A percentile compares a stretch with the other conserved stretches of the same genome.
phyloP scores from a whole-genome alignment of 1,140 invertebrate species.

The Drosophila busckii region DNA sequence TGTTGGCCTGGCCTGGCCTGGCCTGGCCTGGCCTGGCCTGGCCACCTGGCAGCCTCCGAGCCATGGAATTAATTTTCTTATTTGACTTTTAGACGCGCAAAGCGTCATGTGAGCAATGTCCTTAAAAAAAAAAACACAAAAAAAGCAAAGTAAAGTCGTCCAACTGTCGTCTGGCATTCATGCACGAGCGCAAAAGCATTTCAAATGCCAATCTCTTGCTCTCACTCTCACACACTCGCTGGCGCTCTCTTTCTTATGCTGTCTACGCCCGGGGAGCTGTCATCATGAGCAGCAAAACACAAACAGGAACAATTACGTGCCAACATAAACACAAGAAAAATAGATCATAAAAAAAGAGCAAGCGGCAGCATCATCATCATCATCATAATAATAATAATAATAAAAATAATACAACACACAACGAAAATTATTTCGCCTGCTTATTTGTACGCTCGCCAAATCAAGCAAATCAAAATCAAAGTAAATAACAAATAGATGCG shows the following conservation, averaged over 20 bases:
- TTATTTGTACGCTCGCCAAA: slow-evolving; percentile 33
- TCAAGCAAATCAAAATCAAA: slow-evolving; percentile 63
- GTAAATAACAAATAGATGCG: slow-evolving; percentile 34
- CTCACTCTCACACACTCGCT: not conserved
- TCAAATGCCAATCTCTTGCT: slow-evolving; percentile 27
- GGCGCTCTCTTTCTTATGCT: slow-evolving; percentile 2
- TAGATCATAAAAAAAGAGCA: slow-evolving; percentile 1
- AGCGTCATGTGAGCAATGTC: slow-evolving; percentile 28
- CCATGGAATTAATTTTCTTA: slow-evolving; percentile 68
- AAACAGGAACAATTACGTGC: slow-evolving; percentile 51
- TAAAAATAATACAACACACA: slow-evolving; percentile 7
- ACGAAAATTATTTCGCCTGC: slow-evolving; percentile 28
- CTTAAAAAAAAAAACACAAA: no score
- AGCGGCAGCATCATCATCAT: not conserved
- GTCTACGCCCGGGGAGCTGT: slow-evolving; percentile 33
- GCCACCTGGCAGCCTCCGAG: slow-evolving; percentile 25
- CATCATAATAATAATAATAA: not conserved
- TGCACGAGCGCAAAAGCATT: slow-evolving; percentile 62
- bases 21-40: not conserved
- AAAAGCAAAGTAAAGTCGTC: no score
- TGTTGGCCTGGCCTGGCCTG: slow-evolving; percentile 1
- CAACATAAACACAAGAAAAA: slow-evolving; percentile 36
- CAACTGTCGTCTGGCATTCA: slow-evolving; percentile 45
- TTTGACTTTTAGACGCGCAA: slow-evolving; percentile 58
- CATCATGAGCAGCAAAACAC: slow-evolving; percentile 41